Conservation (phyloP, 53 echinoderm and acorn worm species). For the Crossaster papposus region DNA sequence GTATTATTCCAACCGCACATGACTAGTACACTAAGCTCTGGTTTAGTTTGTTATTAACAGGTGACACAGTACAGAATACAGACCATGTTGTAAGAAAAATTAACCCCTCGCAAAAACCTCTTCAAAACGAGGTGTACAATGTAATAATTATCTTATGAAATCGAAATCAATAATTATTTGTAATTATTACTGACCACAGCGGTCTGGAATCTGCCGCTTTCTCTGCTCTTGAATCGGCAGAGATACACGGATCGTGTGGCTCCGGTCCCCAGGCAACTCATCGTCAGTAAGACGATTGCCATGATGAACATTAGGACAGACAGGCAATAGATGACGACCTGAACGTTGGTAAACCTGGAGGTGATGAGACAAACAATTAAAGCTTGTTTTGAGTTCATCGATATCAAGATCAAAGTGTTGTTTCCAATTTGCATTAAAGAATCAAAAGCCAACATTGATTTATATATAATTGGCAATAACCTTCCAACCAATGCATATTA, state of each 20-base stretch:
- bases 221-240: slow-evolving; percentile 63
- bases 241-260: slow-evolving; percentile 56
- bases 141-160: background rate
- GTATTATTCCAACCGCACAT: too few relatives aligned
- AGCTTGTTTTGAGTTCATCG: too few relatives aligned
- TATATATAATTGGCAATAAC: too few relatives aligned
- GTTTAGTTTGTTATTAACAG: too few relatives aligned
- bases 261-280: slow-evolving; percentile 68
- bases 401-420: too few relatives aligned
- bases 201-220: slow-evolving; percentile 64
- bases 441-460: too few relatives aligned
- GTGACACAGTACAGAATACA: too few relatives aligned
- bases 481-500: background rate
- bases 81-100: too few relatives aligned
- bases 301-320: slow-evolving; percentile 53
- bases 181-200: slow-evolving; percentile 38
- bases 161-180: background rate
- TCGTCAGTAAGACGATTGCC: slow-evolving; percentile 57
- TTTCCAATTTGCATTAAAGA: too few relatives aligned
- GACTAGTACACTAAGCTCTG: too few relatives aligned
- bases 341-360: slow-evolving; percentile 60
- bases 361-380: background rate
- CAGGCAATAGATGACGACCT: slow-evolving; percentile 54
- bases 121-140: background rate
- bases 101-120: background rate